A percentile compares a stretch with the other conserved stretches of the same genome.
Evolutionary conservation across 2,888 invertebrate genomes (phyloP).

Genomic region (Agriotes lineatus): DNA sequence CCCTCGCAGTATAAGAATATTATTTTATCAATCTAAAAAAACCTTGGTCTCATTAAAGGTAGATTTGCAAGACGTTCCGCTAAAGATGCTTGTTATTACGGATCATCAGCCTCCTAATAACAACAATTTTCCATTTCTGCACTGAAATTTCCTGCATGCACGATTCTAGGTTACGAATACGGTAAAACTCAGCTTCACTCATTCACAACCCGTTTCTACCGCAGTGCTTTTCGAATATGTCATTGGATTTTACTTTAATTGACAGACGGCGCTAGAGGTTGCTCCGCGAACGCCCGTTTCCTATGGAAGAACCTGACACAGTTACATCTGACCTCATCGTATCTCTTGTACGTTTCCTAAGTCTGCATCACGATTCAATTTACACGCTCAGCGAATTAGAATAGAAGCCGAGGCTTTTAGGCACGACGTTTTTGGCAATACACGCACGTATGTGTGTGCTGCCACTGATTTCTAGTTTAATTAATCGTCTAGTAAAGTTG

Average conservation of each 20-base stretch:
- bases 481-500: no score
- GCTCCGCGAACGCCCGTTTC: neutral
- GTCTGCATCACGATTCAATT: neutral
- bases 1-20: no score
- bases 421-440: no score
- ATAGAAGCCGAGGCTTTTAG: no score
- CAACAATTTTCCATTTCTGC: neutral
- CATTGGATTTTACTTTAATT: slow-evolving; percentile 3
- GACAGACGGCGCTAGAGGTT: neutral
- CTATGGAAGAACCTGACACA: slow-evolving; percentile 6
- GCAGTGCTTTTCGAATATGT: neutral
- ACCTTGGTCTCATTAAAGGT: no score
- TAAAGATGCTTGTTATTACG: no score
- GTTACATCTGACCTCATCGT: neutral
- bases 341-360: slow-evolving; percentile 1
- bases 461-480: no score
- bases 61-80: no score
- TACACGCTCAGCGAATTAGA: no score
- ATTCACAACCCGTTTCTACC: neutral
- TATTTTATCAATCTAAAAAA: no score
- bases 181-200: neutral
- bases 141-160: neutral
- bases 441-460: no score
- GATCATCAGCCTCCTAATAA: no score
- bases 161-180: neutral